phyloP scores from a whole-genome alignment of 92 coral and sea anemone species.

The Palythoa grandis region DNA sequence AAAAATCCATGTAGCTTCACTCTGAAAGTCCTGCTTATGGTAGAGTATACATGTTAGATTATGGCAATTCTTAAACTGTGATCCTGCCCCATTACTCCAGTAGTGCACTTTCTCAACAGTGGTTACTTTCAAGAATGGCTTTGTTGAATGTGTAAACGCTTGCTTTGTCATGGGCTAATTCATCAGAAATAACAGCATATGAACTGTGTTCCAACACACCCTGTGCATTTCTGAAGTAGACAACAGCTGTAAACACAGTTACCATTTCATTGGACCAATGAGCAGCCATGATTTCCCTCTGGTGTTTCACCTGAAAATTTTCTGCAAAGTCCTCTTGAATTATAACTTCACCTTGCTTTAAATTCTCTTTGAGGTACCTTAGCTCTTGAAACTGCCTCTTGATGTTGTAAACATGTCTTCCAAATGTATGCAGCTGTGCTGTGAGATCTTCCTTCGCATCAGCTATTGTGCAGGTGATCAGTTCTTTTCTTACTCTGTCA shows the following conservation, averaged over 20 bases:
- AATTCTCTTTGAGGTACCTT: background rate
- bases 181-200: slow-evolving; percentile 32
- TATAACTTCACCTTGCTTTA: background rate
- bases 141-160: slow-evolving; percentile 21
- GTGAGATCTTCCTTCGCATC: slow-evolving; percentile 21
- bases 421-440: slow-evolving; percentile 12
- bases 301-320: slow-evolving; percentile 5
- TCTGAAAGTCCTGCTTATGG: slow-evolving; percentile 54
- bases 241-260: background rate
- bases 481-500: slow-evolving; percentile 48
- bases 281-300: slow-evolving; percentile 25
- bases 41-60: background rate
- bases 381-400: background rate
- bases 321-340: background rate
- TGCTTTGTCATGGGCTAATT: background rate
- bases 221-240: background rate
- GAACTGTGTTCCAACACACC: background rate
- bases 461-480: slow-evolving; percentile 11
- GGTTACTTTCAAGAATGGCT: background rate
- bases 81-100: background rate
- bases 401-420: background rate
- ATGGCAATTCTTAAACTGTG: background rate
- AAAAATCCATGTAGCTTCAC: slow-evolving; percentile 60
- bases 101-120: slow-evolving; percentile 5
- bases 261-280: slow-evolving; percentile 25